These are phyloP conservation scores for Epirrhoe tristata DNA, from an alignment of 2,888 invertebrate species.

Conservation along the genomic window DNA sequence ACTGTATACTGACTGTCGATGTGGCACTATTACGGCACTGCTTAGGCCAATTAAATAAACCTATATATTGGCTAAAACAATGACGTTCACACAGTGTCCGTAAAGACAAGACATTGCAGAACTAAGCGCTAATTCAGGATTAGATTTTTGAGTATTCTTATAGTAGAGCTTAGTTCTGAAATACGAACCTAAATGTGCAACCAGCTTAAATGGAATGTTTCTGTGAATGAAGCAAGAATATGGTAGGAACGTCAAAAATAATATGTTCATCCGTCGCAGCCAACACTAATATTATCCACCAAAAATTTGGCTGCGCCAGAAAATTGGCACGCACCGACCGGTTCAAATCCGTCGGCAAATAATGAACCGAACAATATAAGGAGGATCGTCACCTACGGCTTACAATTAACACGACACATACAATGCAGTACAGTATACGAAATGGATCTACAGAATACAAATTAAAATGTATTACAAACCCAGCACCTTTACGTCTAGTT, in stretches of 20 bases:
- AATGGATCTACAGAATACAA: constrained; percentile 79
- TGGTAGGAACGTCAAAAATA: constrained; percentile 31
- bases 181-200: constrained; percentile 28
- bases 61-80: background rate
- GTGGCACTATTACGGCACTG: background rate
- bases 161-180: constrained; percentile 2
- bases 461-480: constrained; percentile 78
- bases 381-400: constrained; percentile 68
- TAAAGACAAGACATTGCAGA: constrained; percentile 5
- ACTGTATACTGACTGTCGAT: background rate
- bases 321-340: constrained; percentile 5
- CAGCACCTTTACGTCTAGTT: constrained; percentile 83
- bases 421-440: constrained; percentile 58
- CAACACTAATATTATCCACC: constrained; percentile 6
- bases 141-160: background rate
- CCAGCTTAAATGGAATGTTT: constrained; percentile 77
- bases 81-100: background rate
- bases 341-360: constrained; percentile 47
- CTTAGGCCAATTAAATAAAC: background rate
- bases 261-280: constrained; percentile 9
- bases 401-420: constrained; percentile 75
- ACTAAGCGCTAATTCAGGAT: constrained; percentile 3
- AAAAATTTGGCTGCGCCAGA: constrained; percentile 20
- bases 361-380: constrained; percentile 79
- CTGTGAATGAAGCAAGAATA: constrained; percentile 58